Evolutionary conservation across 92 coral and sea anemone genomes (phyloP).

Genomic region (Phenganax subtilis): DNA sequence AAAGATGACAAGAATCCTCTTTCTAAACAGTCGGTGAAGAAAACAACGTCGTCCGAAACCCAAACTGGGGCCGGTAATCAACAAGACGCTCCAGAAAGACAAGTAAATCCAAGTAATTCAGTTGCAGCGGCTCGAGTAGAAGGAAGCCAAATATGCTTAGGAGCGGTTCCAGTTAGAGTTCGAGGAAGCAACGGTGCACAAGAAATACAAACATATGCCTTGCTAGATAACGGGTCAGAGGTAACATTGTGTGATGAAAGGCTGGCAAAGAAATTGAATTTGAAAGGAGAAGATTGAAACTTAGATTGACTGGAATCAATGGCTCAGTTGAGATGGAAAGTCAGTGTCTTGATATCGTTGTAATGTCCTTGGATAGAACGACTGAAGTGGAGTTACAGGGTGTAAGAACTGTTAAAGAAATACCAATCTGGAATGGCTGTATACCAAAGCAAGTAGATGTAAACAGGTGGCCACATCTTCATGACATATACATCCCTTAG

Average conservation of each 20-base stretch:
- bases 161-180: conserved; percentile 63
- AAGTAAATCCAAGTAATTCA: neutral
- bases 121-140: conserved; percentile 55
- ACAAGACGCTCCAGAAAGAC: neutral
- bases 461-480: conserved; percentile 20
- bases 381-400: conserved; percentile 40
- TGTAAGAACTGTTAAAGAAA: conserved; percentile 55
- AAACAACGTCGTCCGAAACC: neutral
- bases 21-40: neutral
- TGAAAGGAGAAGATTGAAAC: conserved; percentile 47
- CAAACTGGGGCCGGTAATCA: conserved; percentile 29
- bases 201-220: conserved; percentile 48
- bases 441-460: conserved; percentile 19
- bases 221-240: conserved; percentile 63
- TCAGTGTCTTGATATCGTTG: conserved; percentile 46
- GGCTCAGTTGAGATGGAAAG: conserved; percentile 56
- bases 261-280: conserved; percentile 40
- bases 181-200: conserved; percentile 43
- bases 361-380: conserved; percentile 59
- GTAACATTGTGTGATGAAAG: conserved; percentile 62
- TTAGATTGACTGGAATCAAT: conserved; percentile 57
- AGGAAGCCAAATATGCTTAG: conserved; percentile 53
- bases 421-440: conserved; percentile 47
- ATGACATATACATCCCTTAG: conserved; percentile 25
- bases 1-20: neutral